Base-by-base conservation (phyloP, 2,888 invertebrate genomes). In the Zootermopsis nevadensis region DNA sequence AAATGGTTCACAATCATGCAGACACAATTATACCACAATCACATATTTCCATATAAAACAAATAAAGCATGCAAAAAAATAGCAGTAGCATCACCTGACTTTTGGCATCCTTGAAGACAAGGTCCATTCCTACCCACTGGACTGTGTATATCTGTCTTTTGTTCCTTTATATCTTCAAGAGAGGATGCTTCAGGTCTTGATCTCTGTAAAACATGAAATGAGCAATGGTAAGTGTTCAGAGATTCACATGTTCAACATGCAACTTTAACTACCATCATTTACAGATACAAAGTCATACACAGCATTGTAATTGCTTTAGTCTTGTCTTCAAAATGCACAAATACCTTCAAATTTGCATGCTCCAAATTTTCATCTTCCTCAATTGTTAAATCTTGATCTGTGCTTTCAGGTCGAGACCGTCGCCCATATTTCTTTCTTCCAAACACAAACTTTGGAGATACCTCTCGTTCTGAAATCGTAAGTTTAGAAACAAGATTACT, bases 381-480 rank as follows among this genome's bases (percentile, higher is more conserved):
- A 33, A 60, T 15, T 48, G 82, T 69, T 30, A 67, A 81, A 60
- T 85, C 84, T 33, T 84, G 83, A 15, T 86, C 86, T 72, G 84
- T 84, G 80, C 85, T 85, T 84, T 84, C 85, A 30, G 85, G 83
- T 27, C 83, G 91, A 3, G 94, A 94, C 77, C 95, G 91, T 0
- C 95, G 91, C 0, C 95, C 95, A 89, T 95, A 95, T 88, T 94
- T 94, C 88, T 95, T 95, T 35, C 93, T 92, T 1, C 95, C 95
- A 87, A 93, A 93, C 0, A 94, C 92, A 86, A 93, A 93, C 87
- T 94, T 94, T 6, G 95, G 95, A 0, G 93, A 94, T 22, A 94
- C 93, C 89, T 95, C 95, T 66, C 94, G 91, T 85, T 93, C 94
- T 55, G 82, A 27, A 80, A 85, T 60, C 12, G 12, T 0, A 60